These are phyloP conservation scores for Caprella mutica DNA, from an alignment of 2,888 invertebrate species.

Conservation along the genomic window DNA sequence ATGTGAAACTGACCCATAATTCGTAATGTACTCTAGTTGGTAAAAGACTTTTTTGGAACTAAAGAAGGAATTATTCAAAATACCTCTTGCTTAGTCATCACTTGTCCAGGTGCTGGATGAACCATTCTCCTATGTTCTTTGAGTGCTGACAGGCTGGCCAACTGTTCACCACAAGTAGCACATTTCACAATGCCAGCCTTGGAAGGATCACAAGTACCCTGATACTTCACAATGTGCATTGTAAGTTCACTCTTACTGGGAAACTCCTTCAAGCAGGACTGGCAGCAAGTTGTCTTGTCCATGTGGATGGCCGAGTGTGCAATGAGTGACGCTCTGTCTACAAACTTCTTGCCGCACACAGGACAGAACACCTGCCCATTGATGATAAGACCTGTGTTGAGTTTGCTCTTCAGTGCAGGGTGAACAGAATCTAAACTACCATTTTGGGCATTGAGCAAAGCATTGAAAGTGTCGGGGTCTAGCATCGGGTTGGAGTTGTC, in stretches of 20 bases:
- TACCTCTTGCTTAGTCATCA: neutral
- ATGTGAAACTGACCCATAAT: too few species aligned
- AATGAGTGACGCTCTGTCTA: constrained; percentile 1
- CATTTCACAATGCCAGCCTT: constrained; percentile 26
- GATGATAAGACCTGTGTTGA: constrained; percentile 1
- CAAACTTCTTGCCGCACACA: constrained; percentile 12
- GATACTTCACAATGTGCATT: constrained; percentile 30
- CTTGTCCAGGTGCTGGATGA: constrained; percentile 22
- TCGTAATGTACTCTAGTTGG: too few species aligned
- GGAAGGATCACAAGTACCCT: constrained; percentile 30
- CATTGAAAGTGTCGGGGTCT: neutral
- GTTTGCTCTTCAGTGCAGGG: constrained; percentile 5
- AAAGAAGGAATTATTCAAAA: neutral
- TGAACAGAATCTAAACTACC: neutral
- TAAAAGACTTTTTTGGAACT: too few species aligned
- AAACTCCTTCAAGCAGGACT: constrained; percentile 21
- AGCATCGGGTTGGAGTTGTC: neutral
- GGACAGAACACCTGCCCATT: constrained; percentile 13
- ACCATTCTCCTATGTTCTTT: constrained; percentile 26
- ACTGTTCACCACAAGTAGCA: constrained; percentile 28
- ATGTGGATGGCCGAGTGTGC: constrained; percentile 5
- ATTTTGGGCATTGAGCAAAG: neutral
- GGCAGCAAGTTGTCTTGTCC: constrained; percentile 15
- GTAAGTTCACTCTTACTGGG: constrained; percentile 27
- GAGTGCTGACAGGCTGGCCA: constrained; percentile 24